Conservation (phyloP, 1,140 invertebrate genomes). For the Physella acuta region DNA sequence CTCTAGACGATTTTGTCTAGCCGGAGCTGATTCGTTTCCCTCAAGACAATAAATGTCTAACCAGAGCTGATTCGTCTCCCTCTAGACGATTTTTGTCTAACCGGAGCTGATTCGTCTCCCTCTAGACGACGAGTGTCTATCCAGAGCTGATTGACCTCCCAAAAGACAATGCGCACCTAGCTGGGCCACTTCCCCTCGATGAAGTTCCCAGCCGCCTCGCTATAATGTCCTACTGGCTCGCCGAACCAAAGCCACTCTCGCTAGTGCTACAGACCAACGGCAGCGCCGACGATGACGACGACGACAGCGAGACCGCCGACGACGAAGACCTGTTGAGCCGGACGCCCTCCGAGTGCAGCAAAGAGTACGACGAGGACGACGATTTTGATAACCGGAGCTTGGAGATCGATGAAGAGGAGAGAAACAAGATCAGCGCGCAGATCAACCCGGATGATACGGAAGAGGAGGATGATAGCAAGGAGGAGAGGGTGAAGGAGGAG, state of each 20-base stretch:
- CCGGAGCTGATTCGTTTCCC: no score
- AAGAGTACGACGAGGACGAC: slow-evolving; percentile 15
- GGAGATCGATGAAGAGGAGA: slow-evolving; percentile 22
- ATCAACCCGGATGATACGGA: slow-evolving; percentile 10
- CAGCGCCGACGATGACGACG: not conserved
- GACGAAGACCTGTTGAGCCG: not conserved
- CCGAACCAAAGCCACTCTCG: no score
- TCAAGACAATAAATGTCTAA: no score
- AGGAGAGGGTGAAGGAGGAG: not conserved
- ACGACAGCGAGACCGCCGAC: not conserved
- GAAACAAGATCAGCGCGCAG: slow-evolving; percentile 19
- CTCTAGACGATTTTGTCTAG: no score
- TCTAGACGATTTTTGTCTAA: no score
- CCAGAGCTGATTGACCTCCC: no score
- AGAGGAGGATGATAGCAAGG: not conserved
- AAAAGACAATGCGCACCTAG: no score
- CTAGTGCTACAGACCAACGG: not conserved
- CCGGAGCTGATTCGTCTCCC: no score
- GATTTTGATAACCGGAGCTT: slow-evolving; percentile 19
- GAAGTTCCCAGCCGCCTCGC: no score
- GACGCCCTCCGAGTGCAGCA: not conserved
- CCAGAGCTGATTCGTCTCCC: no score
- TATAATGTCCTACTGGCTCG: slow-evolving; percentile 1
- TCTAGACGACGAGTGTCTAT: no score
- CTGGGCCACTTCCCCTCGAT: no score